Percentiles rank a stretch among this genome's conserved stretches.
These are phyloP conservation scores for Fregata magnificens DNA, from an alignment of 2,113 vertebrate genomes.

Conservation along the genomic window DNA sequence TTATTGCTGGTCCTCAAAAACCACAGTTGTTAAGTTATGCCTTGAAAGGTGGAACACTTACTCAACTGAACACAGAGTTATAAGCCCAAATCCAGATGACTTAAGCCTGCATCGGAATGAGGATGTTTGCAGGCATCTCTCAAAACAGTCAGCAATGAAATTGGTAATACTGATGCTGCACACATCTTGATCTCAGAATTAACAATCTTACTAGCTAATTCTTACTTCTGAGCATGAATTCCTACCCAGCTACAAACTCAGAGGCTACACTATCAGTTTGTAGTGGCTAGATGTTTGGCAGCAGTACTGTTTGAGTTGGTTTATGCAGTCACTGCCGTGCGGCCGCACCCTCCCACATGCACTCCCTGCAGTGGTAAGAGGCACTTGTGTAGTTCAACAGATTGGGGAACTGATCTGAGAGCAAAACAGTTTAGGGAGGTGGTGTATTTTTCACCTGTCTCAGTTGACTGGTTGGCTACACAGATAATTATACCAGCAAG, in stretches of 20 bases:
- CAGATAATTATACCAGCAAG: background rate
- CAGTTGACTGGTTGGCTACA: background rate
- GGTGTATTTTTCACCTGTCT: background rate
- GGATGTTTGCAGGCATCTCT: background rate
- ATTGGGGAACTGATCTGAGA: background rate
- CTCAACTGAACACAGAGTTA: background rate
- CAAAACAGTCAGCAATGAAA: background rate
- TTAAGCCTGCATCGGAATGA: background rate
- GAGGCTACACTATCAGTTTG: background rate
- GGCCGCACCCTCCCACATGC: background rate
- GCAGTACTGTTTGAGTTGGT: background rate
- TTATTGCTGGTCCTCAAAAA: background rate
- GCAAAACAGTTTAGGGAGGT: background rate
- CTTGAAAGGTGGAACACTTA: background rate
- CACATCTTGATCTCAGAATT: background rate
- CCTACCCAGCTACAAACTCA: background rate
- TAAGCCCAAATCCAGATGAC: background rate
- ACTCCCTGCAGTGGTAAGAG: accelerated
- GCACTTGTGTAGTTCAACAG: background rate
- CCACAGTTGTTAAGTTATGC: background rate
- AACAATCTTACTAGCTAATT: background rate
- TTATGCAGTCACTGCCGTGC: background rate
- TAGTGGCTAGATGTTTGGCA: background rate
- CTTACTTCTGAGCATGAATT: background rate
- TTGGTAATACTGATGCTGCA: background rate